Base-by-base conservation (phyloP, 2,888 invertebrate genomes). In the Pristionchus mayeri region DNA sequence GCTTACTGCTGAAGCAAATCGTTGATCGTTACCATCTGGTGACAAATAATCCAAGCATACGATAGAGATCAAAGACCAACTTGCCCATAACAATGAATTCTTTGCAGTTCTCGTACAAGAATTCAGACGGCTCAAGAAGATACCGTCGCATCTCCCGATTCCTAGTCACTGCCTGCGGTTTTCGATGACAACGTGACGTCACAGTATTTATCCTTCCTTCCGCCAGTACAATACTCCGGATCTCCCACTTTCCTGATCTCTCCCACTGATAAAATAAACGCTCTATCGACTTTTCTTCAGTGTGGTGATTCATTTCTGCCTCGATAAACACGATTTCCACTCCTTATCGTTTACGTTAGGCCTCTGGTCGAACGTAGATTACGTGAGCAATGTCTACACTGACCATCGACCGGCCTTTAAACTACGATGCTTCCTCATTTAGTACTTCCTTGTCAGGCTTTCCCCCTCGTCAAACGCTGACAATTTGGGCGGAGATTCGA, bases 81-180 rank as follows among this genome's bases (percentile, higher is more conserved):
- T n/a, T n/a, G 44, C 44, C 44, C 44, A 44, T n/a, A n/a, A n/a
- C n/a, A n/a, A n/a, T 57, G 24, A 57, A 21, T 37, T n/a, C 37
- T n/a, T 71, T 71, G n/a, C 71, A 71, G 71, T 71, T 71, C 44
- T 21, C 71, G n/a, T 71, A 37, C 71, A 44, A 7, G 2, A n/a
- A 21, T 9, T 7, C 34, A 63, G 71, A 71, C 71, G 71, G 71
- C 7, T 44, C 71, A 9, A 71, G 21, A 13, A 37, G 71, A 18
- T 71, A 40, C 44, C 37, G 71, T 3, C n/a, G 71, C 0, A 37
- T 71, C 40, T 9, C n/a, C 7, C 24, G 44, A 9, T 71, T 71
- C n/a, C n/a, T 71, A 24, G 71, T 71, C 37, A 71, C 71, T 9
- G 71, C 44, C 44, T 71, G 71, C 24, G 71, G 71, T 71, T 71